Evolutionary conservation across 2,797 vertebrate species (phyloP).

Genomic region (Sebastes iracundus): DNA sequence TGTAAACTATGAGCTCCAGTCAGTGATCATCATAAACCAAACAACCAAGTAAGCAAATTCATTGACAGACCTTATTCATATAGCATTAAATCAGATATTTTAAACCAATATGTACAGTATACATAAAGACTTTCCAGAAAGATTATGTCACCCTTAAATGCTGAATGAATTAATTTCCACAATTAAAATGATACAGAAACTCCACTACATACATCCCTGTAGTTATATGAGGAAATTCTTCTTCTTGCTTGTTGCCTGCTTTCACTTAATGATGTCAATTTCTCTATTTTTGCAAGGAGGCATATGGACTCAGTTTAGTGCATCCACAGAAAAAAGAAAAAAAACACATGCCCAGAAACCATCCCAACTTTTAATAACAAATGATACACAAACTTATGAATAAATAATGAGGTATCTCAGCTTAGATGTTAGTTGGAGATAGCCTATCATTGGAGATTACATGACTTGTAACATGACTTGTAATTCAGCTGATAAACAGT

Average conservation of each 20-base stretch:
- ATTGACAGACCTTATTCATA: not conserved
- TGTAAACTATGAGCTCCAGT: not conserved
- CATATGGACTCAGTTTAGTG: not conserved
- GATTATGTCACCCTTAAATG: not conserved
- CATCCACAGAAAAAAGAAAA: not conserved
- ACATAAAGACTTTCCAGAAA: too few species aligned
- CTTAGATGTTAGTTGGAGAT: not conserved
- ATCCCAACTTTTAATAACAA: constrained; percentile 53
- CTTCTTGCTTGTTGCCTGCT: not conserved
- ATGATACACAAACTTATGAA: constrained; percentile 31
- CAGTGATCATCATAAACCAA: not conserved
- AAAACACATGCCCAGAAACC: not conserved
- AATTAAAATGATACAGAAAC: not conserved
- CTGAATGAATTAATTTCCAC: not conserved
- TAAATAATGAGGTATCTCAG: constrained; percentile 29
- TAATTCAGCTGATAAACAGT: not conserved
- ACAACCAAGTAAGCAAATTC: not conserved
- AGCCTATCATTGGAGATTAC: not conserved
- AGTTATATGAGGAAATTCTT: not conserved
- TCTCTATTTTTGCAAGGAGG: constrained; percentile 15
- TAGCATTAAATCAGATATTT: not conserved
- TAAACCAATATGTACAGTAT: not conserved
- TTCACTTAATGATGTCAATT: not conserved
- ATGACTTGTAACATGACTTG: not conserved
- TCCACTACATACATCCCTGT: not conserved